Evolutionary conservation across 2,113 vertebrate species (phyloP).

Genomic region (Colius striatus): DNA sequence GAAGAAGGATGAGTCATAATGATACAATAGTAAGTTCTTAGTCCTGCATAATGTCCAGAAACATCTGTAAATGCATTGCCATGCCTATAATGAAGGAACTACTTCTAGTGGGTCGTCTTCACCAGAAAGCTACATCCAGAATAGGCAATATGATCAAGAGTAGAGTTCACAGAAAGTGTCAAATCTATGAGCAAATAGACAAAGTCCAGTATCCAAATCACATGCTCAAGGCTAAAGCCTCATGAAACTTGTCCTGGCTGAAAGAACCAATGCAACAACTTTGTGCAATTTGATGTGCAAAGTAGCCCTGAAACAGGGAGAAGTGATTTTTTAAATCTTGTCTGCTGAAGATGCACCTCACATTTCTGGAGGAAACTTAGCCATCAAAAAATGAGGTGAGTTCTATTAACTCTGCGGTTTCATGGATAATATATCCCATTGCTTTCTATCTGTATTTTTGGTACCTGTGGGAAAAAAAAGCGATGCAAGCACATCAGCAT

Average conservation of each 20-base stretch:
- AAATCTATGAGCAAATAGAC: background rate
- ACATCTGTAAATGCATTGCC: background rate
- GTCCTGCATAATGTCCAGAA: background rate
- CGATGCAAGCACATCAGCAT: background rate
- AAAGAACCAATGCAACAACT: background rate
- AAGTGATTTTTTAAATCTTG: background rate
- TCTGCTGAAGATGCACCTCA: background rate
- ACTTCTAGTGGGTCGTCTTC: background rate
- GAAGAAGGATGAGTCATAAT: background rate
- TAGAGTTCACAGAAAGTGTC: background rate
- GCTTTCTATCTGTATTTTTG: background rate
- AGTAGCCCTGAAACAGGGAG: background rate
- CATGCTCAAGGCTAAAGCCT: background rate
- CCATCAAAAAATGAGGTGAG: background rate
- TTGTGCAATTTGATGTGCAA: background rate
- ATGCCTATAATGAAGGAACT: background rate
- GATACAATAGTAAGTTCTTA: background rate
- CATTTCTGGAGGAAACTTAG: background rate
- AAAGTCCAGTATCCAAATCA: background rate
- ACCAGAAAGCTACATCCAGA: background rate
- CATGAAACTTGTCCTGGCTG: background rate
- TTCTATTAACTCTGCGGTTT: background rate
- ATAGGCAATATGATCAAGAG: background rate
- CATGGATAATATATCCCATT: background rate
- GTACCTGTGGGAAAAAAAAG: background rate